These are phyloP conservation scores for Osmerus mordax DNA, from an alignment of 2,113 vertebrate species.

Conservation along the genomic window DNA sequence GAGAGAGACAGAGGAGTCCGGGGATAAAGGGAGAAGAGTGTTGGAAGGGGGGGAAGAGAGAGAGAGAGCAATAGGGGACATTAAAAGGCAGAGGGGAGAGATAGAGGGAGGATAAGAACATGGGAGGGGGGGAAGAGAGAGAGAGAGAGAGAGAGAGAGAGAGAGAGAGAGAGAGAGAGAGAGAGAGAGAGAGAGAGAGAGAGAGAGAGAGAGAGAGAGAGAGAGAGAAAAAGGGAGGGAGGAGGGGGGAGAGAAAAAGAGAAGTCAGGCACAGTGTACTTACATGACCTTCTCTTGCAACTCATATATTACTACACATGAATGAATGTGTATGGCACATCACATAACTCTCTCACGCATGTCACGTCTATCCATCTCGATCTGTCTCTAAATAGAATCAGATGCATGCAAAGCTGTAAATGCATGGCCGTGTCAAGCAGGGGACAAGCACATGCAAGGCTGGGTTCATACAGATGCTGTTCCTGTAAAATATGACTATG, in stretches of 20 bases:
- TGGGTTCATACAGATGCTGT: background rate
- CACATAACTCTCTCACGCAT: no score
- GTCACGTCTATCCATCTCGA: no score
- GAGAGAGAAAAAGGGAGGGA: background rate
- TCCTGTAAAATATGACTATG: no score
- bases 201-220: background rate
- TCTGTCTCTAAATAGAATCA: no score
- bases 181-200: background rate
- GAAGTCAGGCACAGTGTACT: background rate
- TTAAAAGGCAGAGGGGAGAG: background rate
- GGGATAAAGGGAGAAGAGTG: no score
- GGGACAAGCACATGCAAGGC: background rate
- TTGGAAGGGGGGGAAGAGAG: background rate
- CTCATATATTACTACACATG: background rate
- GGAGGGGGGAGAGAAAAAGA: background rate
- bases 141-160: background rate
- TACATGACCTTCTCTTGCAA: slow-evolving; percentile 3
- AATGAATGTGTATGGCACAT: no score
- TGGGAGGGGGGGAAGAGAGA: background rate
- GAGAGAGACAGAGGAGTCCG: background rate
- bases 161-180: background rate
- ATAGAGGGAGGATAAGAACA: no score
- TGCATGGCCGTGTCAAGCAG: no score
- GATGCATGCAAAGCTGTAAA: no score
- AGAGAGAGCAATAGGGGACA: background rate